A percentile compares a stretch with the other conserved stretches of the same genome.
Evolutionary conservation across 2,888 invertebrate species (phyloP).

Genomic region (Amphipyra tragopoginis): DNA sequence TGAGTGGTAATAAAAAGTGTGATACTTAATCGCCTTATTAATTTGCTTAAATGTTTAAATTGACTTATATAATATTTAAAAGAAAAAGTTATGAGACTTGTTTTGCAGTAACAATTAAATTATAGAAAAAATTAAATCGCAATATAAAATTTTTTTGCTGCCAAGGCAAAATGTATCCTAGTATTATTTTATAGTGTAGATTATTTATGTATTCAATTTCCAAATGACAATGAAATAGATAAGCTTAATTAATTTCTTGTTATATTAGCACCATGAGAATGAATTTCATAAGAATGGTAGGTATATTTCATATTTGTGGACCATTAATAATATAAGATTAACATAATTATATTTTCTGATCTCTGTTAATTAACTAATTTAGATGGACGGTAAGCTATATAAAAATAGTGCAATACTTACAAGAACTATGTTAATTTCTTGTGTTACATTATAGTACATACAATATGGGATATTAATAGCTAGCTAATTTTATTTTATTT

Average conservation of each 20-base stretch:
- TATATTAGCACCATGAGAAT: background rate
- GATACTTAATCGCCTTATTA: slow-evolving; percentile 30
- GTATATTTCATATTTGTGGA: slow-evolving; percentile 29
- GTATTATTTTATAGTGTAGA: background rate
- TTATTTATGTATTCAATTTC: slow-evolving; percentile 5
- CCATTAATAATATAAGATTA: slow-evolving; percentile 42
- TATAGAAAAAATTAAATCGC: background rate
- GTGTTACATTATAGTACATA: background rate
- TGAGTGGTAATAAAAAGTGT: slow-evolving; percentile 42
- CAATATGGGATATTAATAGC: background rate
- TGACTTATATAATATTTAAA: slow-evolving; percentile 16
- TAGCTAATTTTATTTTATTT: background rate
- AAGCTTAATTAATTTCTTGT: too few species aligned
- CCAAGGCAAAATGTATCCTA: background rate
- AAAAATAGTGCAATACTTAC: slow-evolving; percentile 34
- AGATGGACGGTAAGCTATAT: slow-evolving; percentile 10
- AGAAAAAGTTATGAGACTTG: slow-evolving; percentile 1
- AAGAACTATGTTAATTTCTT: background rate
- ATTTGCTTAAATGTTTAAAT: slow-evolving; percentile 19
- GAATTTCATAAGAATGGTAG: slow-evolving; percentile 19
- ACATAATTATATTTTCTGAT: slow-evolving; percentile 33
- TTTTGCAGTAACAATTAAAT: background rate
- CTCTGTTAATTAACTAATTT: slow-evolving; percentile 20
- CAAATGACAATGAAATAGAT: background rate
- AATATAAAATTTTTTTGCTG: background rate